A percentile compares a stretch with the other conserved stretches of the same genome.
Evolutionary conservation across 2,888 invertebrate genomes (phyloP).

Genomic region (Nephrocerus scutellatus): DNA sequence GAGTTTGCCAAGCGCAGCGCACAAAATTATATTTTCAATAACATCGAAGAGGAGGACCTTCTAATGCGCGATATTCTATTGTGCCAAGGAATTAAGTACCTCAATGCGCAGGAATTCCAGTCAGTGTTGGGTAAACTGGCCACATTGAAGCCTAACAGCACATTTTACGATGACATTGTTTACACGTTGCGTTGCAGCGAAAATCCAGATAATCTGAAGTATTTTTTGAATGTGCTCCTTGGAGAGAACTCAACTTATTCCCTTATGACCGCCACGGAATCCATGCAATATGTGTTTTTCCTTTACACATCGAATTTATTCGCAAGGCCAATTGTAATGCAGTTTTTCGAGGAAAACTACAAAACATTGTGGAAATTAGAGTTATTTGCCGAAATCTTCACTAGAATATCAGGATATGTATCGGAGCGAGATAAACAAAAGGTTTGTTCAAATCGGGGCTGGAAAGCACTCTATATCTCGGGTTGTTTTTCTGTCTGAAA

Average conservation of each 20-base stretch:
- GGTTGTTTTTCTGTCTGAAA: too few relatives aligned
- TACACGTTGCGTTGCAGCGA: slow-evolving; percentile 37
- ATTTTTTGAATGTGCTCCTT: slow-evolving; percentile 33
- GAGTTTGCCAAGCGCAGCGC: slow-evolving; percentile 30
- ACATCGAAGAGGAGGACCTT: slow-evolving; percentile 25
- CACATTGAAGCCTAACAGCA: slow-evolving; percentile 21
- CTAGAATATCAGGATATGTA: slow-evolving; percentile 33
- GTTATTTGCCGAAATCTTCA: slow-evolving; percentile 31
- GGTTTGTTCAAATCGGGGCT: too few relatives aligned
- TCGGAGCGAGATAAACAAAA: slow-evolving; percentile 25
- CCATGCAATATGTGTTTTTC: slow-evolving; percentile 33
- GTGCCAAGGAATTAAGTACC: slow-evolving; percentile 34
- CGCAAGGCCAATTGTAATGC: slow-evolving; percentile 32
- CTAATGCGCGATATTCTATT: slow-evolving; percentile 28
- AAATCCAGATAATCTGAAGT: slow-evolving; percentile 28
- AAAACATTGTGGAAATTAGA: slow-evolving; percentile 27
- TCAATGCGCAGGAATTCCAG: slow-evolving; percentile 32
- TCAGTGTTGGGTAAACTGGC: slow-evolving; percentile 27
- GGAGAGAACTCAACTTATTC: slow-evolving; percentile 33
- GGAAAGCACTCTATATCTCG: too few relatives aligned
- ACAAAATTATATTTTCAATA: slow-evolving; percentile 28
- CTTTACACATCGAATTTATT: slow-evolving; percentile 32
- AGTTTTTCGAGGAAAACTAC: slow-evolving; percentile 35
- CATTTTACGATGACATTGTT: slow-evolving; percentile 34
- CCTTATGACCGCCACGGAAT: slow-evolving; percentile 29